Evolutionary conservation across 2,797 vertebrate genomes (phyloP), one percentile per base, ranked within the genome.

Genomic region (Neosilurus mollespiculum): DNA sequence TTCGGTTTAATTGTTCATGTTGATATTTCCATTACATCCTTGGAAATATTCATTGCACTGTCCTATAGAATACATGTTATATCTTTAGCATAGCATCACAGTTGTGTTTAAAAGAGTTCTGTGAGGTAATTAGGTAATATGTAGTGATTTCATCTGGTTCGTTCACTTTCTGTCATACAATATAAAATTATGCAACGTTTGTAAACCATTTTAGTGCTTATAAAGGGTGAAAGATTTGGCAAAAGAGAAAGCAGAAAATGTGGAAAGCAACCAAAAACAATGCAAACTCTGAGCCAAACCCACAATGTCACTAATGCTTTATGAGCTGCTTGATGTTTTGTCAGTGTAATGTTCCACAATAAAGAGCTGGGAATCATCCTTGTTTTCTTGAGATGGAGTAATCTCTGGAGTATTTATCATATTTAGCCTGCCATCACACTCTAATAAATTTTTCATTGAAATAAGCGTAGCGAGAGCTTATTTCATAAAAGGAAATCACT

Each of bases 1-100:
- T 71, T 49, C 65, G 22, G 18, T 67, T 71, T 94, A 94, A 96
- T 93, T 93, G 94, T 94, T 95, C 90, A 89, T 89, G 77, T 88
- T 94, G 95, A 93, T 94, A 95, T 96, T 96, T 96, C 91, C 88
- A 92, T 94, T 94, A 91, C 89, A 92, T 93, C 93, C 92, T 94
- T 90, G 92, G 89, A 94, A 93, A 93, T 92, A 92, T 93, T 90
- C 87, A 89, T 91, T 93, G 93, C 91, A 91, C 93, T 94, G 93
- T 93, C 91, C 92, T 95, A 90, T 92, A 92, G 89, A 43, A 92
- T 93, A 18, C 4, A 94, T 94, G 95, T 93, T 92, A 89, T 92
- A 93, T 89, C 8, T 43, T 5, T 43, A 43, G 43, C 43, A 43
- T 43, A 43, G 8, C 43, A 43, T 43, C 53, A 34, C 30, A 6